Evolutionary conservation across 2,797 vertebrate genomes (phyloP), one percentile per base, ranked within the genome.

Genomic region (Falco berigora): DNA sequence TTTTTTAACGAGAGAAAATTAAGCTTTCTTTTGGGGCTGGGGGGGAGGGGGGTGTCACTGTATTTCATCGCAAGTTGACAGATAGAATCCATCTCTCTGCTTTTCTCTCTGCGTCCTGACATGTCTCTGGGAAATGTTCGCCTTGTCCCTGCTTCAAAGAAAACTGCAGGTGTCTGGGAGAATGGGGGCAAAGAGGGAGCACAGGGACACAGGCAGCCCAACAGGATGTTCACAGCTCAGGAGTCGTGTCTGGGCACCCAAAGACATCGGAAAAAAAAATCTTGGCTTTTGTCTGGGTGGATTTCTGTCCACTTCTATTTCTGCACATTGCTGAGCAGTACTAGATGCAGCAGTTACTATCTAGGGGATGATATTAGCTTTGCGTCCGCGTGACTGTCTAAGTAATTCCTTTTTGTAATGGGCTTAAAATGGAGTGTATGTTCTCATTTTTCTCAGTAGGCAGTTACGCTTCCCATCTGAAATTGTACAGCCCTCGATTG

Each of bases 371-470:
- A 91, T 74, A 86, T 64, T 76, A 94, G 50, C 92, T 89, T 44
- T 76, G 38, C 5, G 0, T 83, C 58, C 62, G 4, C 68, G 30
- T 97, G 96, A 96, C 92, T 93, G 22, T 58, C 55, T 73, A 75
- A 81, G 88, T 66, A 66, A 94, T 91, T 94, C 84, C 50, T 88
- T 90, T 97, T 75, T 94, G 90, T 92, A 91, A 92, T 91, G 93
- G 84, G 68, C 88, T 94, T 96, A 97, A 96, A 96, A 91, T 72
- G 90, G 62, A 95, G 75, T 2, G 2, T 38, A 69, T 28, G 86
- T 97, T 97, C 94, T 68, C 73, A 0, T 97, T 97, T 97, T 94
- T 96, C 90, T 96, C 66, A 36, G 86, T 25, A 93, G 56, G 64
- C 81, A 77, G 88, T 91, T 83, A 95, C 0, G 42, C 78, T 97